Evolutionary conservation across 2,797 vertebrate species (phyloP).

Genomic region (Molossus alvarezi): DNA sequence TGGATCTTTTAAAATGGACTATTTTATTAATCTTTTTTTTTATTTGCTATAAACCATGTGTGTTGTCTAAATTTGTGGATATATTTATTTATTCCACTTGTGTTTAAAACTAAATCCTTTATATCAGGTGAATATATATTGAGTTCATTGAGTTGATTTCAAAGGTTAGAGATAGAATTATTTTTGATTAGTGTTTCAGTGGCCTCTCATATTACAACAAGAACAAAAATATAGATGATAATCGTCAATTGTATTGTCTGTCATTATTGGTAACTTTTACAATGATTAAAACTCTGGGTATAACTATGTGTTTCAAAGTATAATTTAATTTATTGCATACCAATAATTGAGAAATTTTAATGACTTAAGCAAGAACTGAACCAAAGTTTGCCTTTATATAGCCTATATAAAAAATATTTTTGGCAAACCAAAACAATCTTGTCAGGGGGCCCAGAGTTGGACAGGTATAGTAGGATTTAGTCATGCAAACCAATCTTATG

Average conservation of each 20-base stretch:
- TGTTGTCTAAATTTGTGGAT: neutral
- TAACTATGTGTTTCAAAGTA: neutral
- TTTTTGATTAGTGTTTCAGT: conserved; percentile 24
- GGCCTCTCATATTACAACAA: neutral
- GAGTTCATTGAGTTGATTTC: conserved; percentile 26
- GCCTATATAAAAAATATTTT: conserved; percentile 25
- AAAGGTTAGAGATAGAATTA: neutral
- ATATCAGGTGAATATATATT: neutral
- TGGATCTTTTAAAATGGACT: neutral
- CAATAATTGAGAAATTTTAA: conserved; percentile 79
- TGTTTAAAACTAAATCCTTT: conserved; percentile 51
- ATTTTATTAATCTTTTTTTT: neutral
- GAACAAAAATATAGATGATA: conserved; percentile 30
- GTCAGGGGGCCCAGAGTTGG: neutral
- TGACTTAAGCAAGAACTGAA: conserved; percentile 81
- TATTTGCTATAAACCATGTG: conserved; percentile 23
- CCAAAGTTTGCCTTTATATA: conserved; percentile 63
- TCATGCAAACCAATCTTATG: neutral
- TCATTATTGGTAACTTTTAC: conserved; percentile 5
- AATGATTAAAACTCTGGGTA: neutral
- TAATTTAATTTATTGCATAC: neutral
- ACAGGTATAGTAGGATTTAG: neutral
- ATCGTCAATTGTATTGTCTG: neutral
- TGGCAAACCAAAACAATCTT: neutral
- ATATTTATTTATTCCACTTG: neutral